phyloP scores from a whole-genome alignment of 2,888 invertebrate species.

The Fragum whitleyi region DNA sequence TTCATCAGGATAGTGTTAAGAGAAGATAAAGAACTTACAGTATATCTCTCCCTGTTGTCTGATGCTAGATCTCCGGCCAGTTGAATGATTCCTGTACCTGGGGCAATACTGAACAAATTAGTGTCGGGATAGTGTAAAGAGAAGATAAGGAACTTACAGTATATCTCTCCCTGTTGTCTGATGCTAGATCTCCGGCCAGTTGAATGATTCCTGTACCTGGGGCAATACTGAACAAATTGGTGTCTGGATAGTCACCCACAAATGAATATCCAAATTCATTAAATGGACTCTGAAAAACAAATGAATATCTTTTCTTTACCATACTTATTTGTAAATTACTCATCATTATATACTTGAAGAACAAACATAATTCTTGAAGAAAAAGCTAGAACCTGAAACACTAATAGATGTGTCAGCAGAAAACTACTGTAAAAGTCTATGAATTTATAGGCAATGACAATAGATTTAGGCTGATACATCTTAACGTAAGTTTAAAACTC shows the following conservation, averaged over 20 bases:
- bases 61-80: slow-evolving; percentile 50
- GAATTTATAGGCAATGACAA: no score
- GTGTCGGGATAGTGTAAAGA: slow-evolving; percentile 73
- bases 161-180: slow-evolving; percentile 46
- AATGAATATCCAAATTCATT: slow-evolving; percentile 39
- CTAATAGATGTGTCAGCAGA: no score
- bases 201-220: slow-evolving; percentile 64
- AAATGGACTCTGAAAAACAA: slow-evolving; percentile 47
- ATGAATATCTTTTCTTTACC: neutral
- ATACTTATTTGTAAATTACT: no score
- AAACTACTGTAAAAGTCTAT: no score
- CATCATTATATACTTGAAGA: no score
- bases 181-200: slow-evolving; percentile 49
- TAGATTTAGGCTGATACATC: no score
- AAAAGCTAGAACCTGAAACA: no score
- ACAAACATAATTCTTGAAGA: neutral
- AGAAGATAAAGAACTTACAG: slow-evolving; percentile 46
- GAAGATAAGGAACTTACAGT: slow-evolving; percentile 43
- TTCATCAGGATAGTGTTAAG: no score
- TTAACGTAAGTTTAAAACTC: no score
- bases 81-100: slow-evolving; percentile 64
- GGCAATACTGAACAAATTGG: slow-evolving; percentile 72
- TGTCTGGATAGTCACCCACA: slow-evolving; percentile 73
- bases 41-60: slow-evolving; percentile 47
- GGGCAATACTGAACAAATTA: slow-evolving; percentile 71